These are phyloP conservation scores for Lottia gigantea DNA, from an alignment of 2,888 invertebrate species.

Conservation along the genomic window DNA sequence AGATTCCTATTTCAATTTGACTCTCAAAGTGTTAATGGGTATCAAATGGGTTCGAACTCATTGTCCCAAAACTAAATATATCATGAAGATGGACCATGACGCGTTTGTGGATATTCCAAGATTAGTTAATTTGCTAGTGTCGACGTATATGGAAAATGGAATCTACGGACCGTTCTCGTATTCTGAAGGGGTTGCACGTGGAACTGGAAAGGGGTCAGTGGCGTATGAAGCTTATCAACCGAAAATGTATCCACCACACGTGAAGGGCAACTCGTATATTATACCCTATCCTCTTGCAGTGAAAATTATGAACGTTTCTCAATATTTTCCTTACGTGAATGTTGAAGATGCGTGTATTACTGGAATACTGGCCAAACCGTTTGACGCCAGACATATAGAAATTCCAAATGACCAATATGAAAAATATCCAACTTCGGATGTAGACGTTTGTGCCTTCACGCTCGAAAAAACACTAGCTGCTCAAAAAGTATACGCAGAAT, in stretches of 20 bases:
- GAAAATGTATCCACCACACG: slow-evolving; percentile 9
- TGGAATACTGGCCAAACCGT: background rate
- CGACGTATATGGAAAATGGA: background rate
- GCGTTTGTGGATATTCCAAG: slow-evolving; percentile 4
- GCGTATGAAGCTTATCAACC: background rate
- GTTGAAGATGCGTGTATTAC: slow-evolving; percentile 12
- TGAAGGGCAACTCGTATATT: slow-evolving; percentile 10
- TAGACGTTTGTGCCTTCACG: background rate
- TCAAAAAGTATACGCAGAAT: background rate
- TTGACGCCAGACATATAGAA: background rate
- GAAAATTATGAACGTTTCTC: slow-evolving; percentile 11
- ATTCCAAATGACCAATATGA: background rate
- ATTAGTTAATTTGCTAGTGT: background rate
- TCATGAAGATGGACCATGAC: slow-evolving; percentile 16
- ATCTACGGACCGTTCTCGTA: background rate
- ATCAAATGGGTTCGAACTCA: slow-evolving; percentile 7
- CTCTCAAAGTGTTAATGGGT: slow-evolving; percentile 7
- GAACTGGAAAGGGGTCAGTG: background rate
- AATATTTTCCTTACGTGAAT: slow-evolving; percentile 13
- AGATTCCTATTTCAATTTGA: slow-evolving; percentile 14
- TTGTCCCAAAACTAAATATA: slow-evolving; percentile 4
- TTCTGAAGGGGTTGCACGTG: background rate
- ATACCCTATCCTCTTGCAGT: slow-evolving; percentile 3
- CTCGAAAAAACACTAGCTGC: background rate
- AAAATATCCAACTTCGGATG: background rate